Evolutionary conservation across 2,888 invertebrate species (phyloP).

Genomic region (Apamea epomidion): DNA sequence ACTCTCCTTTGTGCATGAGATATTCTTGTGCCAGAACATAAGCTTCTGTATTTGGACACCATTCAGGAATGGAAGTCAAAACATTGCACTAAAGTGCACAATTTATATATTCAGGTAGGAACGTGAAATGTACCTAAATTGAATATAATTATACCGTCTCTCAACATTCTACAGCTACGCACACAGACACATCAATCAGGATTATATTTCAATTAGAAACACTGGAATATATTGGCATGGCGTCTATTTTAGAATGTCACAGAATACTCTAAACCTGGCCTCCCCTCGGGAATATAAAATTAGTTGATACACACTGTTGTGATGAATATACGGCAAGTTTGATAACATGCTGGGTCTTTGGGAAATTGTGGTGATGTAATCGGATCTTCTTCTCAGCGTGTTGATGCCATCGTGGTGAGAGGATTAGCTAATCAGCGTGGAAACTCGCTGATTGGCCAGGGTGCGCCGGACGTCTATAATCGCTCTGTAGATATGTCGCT

Average conservation of each 20-base stretch:
- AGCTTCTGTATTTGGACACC: neutral
- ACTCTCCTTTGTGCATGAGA: neutral
- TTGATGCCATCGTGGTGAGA: neutral
- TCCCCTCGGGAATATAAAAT: slow-evolving; percentile 58
- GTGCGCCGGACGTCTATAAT: neutral
- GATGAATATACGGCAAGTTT: neutral
- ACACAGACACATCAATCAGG: slow-evolving; percentile 21
- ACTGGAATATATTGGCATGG: slow-evolving; percentile 30
- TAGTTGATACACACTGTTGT: slow-evolving; percentile 34
- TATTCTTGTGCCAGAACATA: neutral
- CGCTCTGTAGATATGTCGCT: neutral
- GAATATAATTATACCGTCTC: neutral
- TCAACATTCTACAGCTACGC: neutral
- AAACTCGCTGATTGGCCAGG: neutral
- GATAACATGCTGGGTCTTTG: neutral
- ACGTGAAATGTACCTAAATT: neutral
- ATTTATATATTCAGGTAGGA: neutral
- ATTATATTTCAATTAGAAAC: slow-evolving; percentile 48
- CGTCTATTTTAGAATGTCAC: slow-evolving; percentile 45
- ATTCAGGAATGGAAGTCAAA: neutral
- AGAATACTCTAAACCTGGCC: slow-evolving; percentile 46
- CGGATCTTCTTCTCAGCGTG: neutral
- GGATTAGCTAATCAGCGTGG: neutral
- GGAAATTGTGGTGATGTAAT: neutral
- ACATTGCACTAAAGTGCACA: neutral